Evolutionary conservation across 2,797 vertebrate species (phyloP).

Genomic region (Netta rufina): DNA sequence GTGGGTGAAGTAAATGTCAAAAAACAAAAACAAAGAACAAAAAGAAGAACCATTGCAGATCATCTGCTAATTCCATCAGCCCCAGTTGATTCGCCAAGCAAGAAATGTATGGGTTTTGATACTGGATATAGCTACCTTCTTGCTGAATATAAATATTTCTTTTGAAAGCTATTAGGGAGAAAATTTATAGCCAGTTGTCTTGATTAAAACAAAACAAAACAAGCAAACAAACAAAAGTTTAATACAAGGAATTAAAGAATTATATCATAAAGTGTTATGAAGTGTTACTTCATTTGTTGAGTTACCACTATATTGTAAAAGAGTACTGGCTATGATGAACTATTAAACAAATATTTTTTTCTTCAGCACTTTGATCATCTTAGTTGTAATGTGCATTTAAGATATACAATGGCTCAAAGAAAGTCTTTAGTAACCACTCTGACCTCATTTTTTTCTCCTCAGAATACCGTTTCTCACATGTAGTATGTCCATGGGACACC

Average conservation of each 20-base stretch:
- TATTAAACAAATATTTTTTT: not conserved
- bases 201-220: not conserved
- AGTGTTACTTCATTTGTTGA: not conserved
- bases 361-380: not conserved
- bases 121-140: not conserved
- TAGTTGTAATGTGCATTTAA: not conserved
- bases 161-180: not conserved
- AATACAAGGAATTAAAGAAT: not conserved
- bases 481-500: not conserved
- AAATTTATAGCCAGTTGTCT: not conserved
- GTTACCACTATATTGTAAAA: not conserved
- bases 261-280: not conserved
- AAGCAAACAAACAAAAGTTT: not conserved
- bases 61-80: not conserved
- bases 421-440: not conserved
- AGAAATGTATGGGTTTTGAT: not conserved
- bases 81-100: not conserved
- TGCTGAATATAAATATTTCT: not conserved
- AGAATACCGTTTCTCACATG: not conserved
- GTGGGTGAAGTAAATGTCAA: not conserved
- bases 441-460: not conserved
- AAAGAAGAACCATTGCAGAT: not conserved
- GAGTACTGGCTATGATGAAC: not conserved
- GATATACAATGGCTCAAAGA: not conserved
- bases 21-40: not conserved